Evolutionary conservation across 2,797 vertebrate species (phyloP).

Genomic region (Chaenodraco wilsoni): DNA sequence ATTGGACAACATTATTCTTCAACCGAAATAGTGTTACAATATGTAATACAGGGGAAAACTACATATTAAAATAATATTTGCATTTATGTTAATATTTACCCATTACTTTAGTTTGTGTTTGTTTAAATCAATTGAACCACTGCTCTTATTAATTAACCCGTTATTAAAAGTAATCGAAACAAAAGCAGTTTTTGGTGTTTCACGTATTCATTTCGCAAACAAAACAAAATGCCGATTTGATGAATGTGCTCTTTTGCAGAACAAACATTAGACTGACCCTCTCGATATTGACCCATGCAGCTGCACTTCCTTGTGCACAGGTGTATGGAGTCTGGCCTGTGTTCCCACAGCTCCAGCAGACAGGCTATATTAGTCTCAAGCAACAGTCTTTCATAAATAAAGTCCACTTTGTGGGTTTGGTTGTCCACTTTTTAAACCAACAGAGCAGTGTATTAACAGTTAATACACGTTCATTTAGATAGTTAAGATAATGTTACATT

Average conservation of each 20-base stretch:
- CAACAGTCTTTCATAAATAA: conserved; percentile 2
- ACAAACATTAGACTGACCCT: neutral
- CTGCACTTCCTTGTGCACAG: conserved; percentile 51
- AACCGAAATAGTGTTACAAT: neutral
- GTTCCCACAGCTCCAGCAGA: conserved; percentile 49
- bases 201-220: neutral
- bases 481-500: neutral
- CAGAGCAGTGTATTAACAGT: neutral
- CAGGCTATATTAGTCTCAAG: conserved; percentile 26
- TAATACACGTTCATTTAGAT: neutral
- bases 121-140: neutral
- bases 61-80: too few species aligned
- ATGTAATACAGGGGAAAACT: neutral
- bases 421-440: neutral
- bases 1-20: neutral
- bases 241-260: neutral
- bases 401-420: conserved; percentile 4
- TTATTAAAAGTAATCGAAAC: neutral
- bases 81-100: too few species aligned
- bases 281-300: conserved; percentile 16
- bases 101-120: neutral
- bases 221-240: conserved; percentile 2
- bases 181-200: neutral
- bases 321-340: conserved; percentile 31
- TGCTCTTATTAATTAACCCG: rapidly evolving